phyloP scores from a whole-genome alignment of 2,888 invertebrate species.

The Lamellibrachia satsuma region DNA sequence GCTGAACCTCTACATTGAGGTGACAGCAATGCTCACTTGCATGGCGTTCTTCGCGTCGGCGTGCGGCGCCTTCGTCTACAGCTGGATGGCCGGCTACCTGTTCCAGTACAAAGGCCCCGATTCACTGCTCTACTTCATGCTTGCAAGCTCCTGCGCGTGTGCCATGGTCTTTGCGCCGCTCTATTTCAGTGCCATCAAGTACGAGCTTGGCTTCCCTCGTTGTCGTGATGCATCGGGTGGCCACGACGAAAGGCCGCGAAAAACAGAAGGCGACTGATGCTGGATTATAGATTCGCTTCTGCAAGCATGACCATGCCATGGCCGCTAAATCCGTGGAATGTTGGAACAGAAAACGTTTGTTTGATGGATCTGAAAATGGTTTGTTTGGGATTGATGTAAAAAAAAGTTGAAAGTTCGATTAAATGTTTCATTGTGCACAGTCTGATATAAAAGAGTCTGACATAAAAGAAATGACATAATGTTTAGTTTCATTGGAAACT shows the following conservation, averaged over 20 bases:
- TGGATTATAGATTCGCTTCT: neutral
- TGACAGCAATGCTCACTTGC: conserved; percentile 29
- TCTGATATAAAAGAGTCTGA: no score
- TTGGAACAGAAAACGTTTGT: no score
- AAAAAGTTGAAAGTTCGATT: no score
- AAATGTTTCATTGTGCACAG: no score
- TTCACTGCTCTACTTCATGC: conserved; percentile 33
- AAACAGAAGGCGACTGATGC: neutral
- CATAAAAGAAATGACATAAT: no score
- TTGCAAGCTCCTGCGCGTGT: conserved; percentile 26
- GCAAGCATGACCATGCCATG: neutral
- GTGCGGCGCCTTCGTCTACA: conserved; percentile 29
- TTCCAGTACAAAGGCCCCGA: conserved; percentile 34
- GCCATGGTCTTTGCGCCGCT: conserved; percentile 17
- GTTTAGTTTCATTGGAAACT: no score
- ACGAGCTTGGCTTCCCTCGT: neutral
- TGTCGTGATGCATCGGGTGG: neutral
- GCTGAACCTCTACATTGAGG: conserved; percentile 32
- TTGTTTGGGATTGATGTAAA: no score
- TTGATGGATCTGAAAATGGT: no score
- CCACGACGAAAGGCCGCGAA: neutral
- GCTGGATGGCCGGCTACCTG: conserved; percentile 33
- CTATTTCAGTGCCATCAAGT: neutral
- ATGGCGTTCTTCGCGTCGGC: conserved; percentile 30
- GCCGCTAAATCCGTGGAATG: no score